Percentiles rank a stretch among this genome's conserved stretches.
phyloP scores from a whole-genome alignment of 35 echinoderm and acorn worm species.

The Ptychodera flava region DNA sequence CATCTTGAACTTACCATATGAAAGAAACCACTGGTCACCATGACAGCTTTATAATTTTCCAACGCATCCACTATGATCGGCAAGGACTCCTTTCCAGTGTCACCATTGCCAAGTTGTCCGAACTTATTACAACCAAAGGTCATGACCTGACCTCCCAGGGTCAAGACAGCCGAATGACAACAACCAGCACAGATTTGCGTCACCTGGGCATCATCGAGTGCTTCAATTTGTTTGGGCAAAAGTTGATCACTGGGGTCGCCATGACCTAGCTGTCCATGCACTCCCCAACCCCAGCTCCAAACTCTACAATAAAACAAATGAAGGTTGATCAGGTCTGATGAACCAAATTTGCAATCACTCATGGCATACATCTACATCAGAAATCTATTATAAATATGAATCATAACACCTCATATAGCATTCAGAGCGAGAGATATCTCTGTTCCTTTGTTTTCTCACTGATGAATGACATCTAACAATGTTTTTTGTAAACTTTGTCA shows the following conservation, averaged over 20 bases:
- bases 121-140: conserved; percentile 83
- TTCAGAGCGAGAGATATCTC: too few relatives aligned
- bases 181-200: conserved; percentile 58
- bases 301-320: conserved; percentile 35
- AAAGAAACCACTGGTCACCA: conserved; percentile 66
- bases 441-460: too few relatives aligned
- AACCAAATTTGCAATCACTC: neutral
- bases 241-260: conserved; percentile 63
- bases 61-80: conserved; percentile 39
- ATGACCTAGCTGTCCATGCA: conserved; percentile 89
- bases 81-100: conserved; percentile 36
- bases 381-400: too few relatives aligned
- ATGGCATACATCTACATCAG: too few relatives aligned
- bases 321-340: neutral
- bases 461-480: too few relatives aligned
- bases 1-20: conserved; percentile 50
- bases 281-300: conserved; percentile 95
- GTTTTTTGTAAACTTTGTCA: too few relatives aligned
- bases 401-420: too few relatives aligned
- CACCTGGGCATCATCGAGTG: conserved; percentile 33
- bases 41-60: conserved; percentile 23
- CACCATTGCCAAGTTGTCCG: conserved; percentile 71
- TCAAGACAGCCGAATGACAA: conserved; percentile 70
- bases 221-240: conserved; percentile 35
- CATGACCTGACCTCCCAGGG: conserved; percentile 65